Conservation (phyloP, 2,113 vertebrate species). For the Hymenochirus boettgeri region DNA sequence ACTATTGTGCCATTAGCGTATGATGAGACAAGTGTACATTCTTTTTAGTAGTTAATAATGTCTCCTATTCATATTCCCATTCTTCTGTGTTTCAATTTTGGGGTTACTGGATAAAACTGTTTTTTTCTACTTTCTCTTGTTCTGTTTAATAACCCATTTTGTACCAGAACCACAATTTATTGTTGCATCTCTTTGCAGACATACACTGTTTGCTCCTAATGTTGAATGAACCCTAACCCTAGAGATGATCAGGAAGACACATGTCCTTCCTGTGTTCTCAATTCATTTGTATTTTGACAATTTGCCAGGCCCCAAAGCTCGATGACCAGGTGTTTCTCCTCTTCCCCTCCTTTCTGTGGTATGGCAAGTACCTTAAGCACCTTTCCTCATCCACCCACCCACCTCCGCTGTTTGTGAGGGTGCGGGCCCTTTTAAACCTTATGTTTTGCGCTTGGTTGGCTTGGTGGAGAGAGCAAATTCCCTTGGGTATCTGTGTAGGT, state of each 20-base stretch:
- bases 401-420: conserved; percentile 2
- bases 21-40: no score
- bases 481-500: conserved; percentile 21
- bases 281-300: no score
- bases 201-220: conserved; percentile 15
- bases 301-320: neutral
- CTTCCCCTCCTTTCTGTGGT: conserved; percentile 13
- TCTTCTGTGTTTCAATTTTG: no score
- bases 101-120: no score
- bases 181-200: no score
- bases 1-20: no score
- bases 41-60: no score
- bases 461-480: conserved; percentile 5
- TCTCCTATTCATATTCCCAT: no score
- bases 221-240: conserved; percentile 22
- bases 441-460: conserved; percentile 9
- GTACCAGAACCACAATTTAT: no score
- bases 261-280: conserved; percentile 17
- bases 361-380: conserved; percentile 23
- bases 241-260: conserved; percentile 3
- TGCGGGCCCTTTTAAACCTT: conserved; percentile 3
- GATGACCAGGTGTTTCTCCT: conserved; percentile 23
- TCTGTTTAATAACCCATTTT: no score
- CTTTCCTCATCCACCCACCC: conserved; percentile 8
- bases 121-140: no score